phyloP scores from a whole-genome alignment of 2,113 vertebrate species.

The Misgurnus mizolepis region DNA sequence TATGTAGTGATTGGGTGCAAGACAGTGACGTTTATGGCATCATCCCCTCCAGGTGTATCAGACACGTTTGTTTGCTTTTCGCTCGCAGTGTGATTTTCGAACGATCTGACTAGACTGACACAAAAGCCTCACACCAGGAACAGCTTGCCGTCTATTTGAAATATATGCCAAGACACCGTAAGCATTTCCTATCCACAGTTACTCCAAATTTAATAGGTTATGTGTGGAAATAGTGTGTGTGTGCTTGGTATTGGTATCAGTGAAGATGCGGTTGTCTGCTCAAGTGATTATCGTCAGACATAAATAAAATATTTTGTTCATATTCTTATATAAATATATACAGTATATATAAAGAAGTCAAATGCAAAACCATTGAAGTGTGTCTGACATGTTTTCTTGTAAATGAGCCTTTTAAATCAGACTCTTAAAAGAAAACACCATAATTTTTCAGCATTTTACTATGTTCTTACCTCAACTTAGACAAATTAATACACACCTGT shows the following conservation, averaged over 20 bases:
- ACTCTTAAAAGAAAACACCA: too few species aligned
- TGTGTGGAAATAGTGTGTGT: not conserved
- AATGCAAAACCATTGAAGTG: too few species aligned
- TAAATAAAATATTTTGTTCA: constrained; percentile 22
- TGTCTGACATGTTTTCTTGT: too few species aligned
- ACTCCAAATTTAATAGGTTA: not conserved
- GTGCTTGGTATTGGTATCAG: not conserved
- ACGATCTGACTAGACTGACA: constrained; percentile 37
- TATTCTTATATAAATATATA: too few species aligned
- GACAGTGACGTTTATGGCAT: constrained; percentile 25
- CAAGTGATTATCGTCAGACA: not conserved
- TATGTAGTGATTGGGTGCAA: constrained; percentile 11
- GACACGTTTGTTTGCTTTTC: constrained; percentile 40
- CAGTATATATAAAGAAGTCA: too few species aligned
- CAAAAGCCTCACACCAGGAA: constrained; percentile 40
- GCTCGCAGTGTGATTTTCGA: constrained; percentile 25
- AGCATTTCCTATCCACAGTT: constrained; percentile 9
- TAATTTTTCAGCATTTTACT: too few species aligned
- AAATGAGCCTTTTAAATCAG: too few species aligned
- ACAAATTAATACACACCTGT: too few species aligned
- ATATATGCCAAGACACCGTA: constrained; percentile 6
- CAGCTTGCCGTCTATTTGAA: constrained; percentile 31
- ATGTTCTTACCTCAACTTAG: too few species aligned
- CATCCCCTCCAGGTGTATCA: constrained; percentile 39
- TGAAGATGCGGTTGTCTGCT: not conserved